Conservation (phyloP, 2,797 vertebrate genomes). For the Tragelaphus oryx region DNA sequence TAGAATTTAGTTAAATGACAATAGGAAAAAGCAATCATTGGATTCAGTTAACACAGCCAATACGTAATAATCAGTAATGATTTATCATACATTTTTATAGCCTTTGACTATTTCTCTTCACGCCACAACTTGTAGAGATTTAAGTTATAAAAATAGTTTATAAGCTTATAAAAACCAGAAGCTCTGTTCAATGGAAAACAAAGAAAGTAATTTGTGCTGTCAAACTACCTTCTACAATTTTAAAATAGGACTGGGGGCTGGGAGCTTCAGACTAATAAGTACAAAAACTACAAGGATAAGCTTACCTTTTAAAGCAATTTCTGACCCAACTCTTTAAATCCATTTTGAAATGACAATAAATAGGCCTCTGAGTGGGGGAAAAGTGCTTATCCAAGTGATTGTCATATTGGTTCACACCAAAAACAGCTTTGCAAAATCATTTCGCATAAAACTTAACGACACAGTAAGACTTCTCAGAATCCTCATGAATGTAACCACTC, state of each 20-base stretch:
- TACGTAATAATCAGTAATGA: not conserved
- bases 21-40: not conserved
- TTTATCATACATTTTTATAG: slow-evolving; percentile 32
- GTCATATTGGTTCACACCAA: slow-evolving; percentile 65
- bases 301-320: slow-evolving; percentile 49
- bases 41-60: slow-evolving; percentile 3
- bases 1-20: slow-evolving; percentile 11
- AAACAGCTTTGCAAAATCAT: slow-evolving; percentile 68
- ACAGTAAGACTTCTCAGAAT: slow-evolving; percentile 59
- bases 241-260: not conserved
- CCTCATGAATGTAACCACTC: slow-evolving; percentile 53
- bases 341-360: slow-evolving; percentile 61
- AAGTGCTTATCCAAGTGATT: slow-evolving; percentile 68
- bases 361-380: not conserved
- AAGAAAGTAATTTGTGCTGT: slow-evolving; percentile 59
- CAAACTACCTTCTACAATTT: slow-evolving; percentile 48
- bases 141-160: slow-evolving; percentile 53
- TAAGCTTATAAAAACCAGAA: slow-evolving; percentile 49
- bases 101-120: slow-evolving; percentile 3
- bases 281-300: not conserved
- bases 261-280: slow-evolving; percentile 14
- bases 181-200: slow-evolving; percentile 52
- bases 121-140: slow-evolving; percentile 38
- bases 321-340: slow-evolving; percentile 7
- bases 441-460: slow-evolving; percentile 63